phyloP scores from a whole-genome alignment of 1,140 invertebrate species.

The Copidosoma floridanum region DNA sequence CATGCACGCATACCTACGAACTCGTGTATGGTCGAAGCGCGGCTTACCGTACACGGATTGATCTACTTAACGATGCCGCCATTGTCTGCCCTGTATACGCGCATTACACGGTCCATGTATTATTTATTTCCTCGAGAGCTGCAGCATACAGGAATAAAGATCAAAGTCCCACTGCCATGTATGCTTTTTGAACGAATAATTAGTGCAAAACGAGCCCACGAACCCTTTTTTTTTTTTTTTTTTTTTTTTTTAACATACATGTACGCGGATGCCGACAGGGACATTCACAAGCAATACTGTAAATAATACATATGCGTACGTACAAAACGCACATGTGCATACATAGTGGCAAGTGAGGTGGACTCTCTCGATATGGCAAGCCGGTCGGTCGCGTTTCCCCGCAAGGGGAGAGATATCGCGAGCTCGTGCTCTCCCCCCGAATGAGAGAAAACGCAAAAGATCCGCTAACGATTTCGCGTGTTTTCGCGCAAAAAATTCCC shows the following conservation, averaged over 20 bases:
- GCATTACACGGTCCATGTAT: conserved; percentile 12
- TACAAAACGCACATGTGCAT: no score
- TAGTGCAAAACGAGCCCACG: not conserved
- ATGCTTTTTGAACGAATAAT: no score
- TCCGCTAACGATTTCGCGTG: conserved; percentile 35
- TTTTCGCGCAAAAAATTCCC: conserved; percentile 36
- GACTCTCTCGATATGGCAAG: conserved; percentile 13
- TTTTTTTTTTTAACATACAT: no score
- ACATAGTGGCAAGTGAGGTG: not conserved
- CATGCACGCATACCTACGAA: no score
- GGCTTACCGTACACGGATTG: conserved; percentile 2
- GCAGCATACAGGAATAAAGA: no score
- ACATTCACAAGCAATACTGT: not conserved
- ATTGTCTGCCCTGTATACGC: conserved; percentile 7
- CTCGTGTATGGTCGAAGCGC: not conserved
- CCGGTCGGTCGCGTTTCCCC: conserved; percentile 4
- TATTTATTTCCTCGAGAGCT: conserved; percentile 20
- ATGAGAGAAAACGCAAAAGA: conserved; percentile 32
- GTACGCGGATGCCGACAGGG: not conserved
- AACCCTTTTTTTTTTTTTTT: conserved; percentile 5
- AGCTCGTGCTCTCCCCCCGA: no score
- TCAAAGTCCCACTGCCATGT: no score
- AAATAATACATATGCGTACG: no score
- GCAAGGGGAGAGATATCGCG: no score
- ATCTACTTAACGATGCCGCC: conserved; percentile 18